Evolutionary conservation across 2,888 invertebrate genomes (phyloP).

Genomic region (Hydraecia micacea): DNA sequence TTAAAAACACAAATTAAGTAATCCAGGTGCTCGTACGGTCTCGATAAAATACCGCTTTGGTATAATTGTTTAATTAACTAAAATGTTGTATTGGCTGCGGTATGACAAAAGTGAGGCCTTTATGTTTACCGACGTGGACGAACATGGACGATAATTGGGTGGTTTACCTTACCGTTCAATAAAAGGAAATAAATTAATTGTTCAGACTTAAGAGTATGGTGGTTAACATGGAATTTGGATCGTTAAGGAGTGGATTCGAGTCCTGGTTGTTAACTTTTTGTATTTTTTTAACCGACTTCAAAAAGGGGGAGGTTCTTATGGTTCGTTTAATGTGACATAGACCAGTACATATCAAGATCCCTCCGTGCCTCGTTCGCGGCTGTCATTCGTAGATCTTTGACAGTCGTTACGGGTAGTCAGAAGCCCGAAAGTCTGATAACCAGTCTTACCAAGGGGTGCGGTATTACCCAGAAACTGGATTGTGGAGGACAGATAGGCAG

Average conservation of each 20-base stretch:
- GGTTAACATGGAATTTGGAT: slow-evolving; percentile 25
- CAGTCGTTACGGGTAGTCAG: background rate
- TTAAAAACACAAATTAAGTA: slow-evolving; percentile 54
- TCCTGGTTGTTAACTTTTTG: slow-evolving; percentile 11
- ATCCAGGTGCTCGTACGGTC: slow-evolving; percentile 55
- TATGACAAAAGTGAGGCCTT: slow-evolving; percentile 59
- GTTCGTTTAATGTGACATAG: background rate
- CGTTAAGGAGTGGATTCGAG: slow-evolving; percentile 26
- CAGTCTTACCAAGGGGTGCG: background rate
- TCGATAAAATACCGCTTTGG: slow-evolving; percentile 57
- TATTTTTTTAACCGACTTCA: background rate
- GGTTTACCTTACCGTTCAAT: slow-evolving; percentile 49
- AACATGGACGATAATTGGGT: slow-evolving; percentile 54
- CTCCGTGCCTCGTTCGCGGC: background rate
- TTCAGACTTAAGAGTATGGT: slow-evolving; percentile 12
- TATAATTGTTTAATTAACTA: slow-evolving; percentile 63
- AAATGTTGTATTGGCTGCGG: slow-evolving; percentile 51
- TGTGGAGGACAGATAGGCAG: background rate
- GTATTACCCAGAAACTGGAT: background rate
- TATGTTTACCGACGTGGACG: slow-evolving; percentile 44
- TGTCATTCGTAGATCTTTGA: background rate
- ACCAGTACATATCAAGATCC: background rate
- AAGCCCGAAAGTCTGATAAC: background rate
- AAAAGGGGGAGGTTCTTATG: background rate
- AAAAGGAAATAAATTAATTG: slow-evolving; percentile 49